Evolutionary conservation across 2,888 invertebrate genomes (phyloP).

Genomic region (Tortrix viridana): DNA sequence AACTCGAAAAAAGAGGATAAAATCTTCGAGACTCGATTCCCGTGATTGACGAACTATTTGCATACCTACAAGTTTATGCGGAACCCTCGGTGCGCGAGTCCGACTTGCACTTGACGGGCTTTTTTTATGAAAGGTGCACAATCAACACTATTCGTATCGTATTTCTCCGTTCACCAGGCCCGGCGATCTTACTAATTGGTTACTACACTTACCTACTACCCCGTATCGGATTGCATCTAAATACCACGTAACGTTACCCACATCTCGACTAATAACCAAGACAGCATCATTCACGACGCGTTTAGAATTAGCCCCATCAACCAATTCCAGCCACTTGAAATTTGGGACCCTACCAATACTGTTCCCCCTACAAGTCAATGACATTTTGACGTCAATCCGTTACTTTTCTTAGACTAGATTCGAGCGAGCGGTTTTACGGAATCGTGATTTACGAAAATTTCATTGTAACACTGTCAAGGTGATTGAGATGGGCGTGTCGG

Average conservation of each 20-base stretch:
- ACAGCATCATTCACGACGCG: conserved; percentile 21
- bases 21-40: no score
- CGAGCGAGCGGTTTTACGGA: background rate
- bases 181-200: background rate
- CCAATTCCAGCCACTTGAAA: conserved; percentile 62
- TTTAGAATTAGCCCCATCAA: conserved; percentile 51
- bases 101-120: no score
- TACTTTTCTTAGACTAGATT: conserved; percentile 12
- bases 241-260: conserved; percentile 6
- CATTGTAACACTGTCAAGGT: conserved; percentile 1
- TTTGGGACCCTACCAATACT: conserved; percentile 52
- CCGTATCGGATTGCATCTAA: background rate
- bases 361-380: conserved; percentile 57
- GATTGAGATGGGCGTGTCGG: conserved; percentile 9
- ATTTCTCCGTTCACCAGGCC: background rate
- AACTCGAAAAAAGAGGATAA: no score
- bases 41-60: no score
- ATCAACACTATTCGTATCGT: background rate
- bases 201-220: no score
- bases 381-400: conserved; percentile 40
- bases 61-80: no score
- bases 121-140: no score
- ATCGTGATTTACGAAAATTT: conserved; percentile 6
- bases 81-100: no score
- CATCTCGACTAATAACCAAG: conserved; percentile 30